Percentiles rank a stretch among this genome's conserved stretches.
These are phyloP conservation scores for Semotilus atromaculatus DNA, from an alignment of 2,797 vertebrate genomes.

Conservation along the genomic window DNA sequence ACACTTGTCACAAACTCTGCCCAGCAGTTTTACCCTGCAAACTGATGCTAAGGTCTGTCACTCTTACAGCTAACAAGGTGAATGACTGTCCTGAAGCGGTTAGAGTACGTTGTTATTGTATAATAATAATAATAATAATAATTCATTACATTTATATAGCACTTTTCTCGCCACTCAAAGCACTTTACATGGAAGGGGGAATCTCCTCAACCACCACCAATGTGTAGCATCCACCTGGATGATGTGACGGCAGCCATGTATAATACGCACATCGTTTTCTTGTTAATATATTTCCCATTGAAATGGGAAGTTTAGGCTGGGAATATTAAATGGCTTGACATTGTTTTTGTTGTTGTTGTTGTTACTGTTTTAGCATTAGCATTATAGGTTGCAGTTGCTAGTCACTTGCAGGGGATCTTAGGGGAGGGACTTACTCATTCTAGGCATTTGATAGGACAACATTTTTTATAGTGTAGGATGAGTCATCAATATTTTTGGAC, in stretches of 20 bases:
- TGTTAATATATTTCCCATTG: not conserved
- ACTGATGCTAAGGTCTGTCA: slow-evolving; percentile 20
- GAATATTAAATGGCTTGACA: not conserved
- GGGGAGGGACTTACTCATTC: not conserved
- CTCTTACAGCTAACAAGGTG: slow-evolving; percentile 28
- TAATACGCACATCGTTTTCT: not conserved
- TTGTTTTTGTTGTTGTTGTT: not conserved
- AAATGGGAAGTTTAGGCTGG: not conserved
- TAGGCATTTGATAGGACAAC: not conserved
- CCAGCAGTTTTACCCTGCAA: not conserved
- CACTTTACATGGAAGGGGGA: too few relatives aligned
- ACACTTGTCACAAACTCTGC: not conserved
- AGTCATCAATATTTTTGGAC: not conserved
- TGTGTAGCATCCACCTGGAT: too few relatives aligned
- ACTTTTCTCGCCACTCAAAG: too few relatives aligned
- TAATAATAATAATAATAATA: not conserved
- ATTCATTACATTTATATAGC: too few relatives aligned
- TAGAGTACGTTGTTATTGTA: not conserved
- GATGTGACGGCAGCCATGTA: too few relatives aligned
- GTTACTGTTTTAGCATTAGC: not conserved
- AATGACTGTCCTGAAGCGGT: not conserved
- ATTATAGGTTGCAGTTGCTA: too few relatives aligned
- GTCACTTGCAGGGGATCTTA: not conserved
- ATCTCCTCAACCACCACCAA: too few relatives aligned
- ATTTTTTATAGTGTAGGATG: not conserved